These are phyloP conservation scores for Magallana gigas DNA, from an alignment of 1,140 invertebrate genomes.

Conservation along the genomic window DNA sequence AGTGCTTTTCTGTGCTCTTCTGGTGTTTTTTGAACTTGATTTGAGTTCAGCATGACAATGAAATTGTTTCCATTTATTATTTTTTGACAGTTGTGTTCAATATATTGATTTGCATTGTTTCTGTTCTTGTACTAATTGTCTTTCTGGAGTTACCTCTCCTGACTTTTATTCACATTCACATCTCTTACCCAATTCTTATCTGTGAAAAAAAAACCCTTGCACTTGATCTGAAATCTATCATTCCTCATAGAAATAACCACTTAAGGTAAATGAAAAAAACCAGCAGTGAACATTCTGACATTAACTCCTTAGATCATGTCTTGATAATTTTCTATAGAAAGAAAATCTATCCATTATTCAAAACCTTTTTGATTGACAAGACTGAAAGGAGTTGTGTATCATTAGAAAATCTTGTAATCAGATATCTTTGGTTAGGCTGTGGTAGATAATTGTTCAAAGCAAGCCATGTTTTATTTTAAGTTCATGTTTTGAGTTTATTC, in stretches of 20 bases:
- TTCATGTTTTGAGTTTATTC: conserved; percentile 17
- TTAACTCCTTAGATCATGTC: conserved; percentile 1
- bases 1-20: background rate
- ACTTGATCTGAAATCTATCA: background rate
- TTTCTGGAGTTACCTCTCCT: conserved; percentile 3
- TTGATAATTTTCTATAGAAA: conserved; percentile 7
- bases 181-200: background rate
- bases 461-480: background rate
- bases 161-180: background rate
- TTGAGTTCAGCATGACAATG: background rate
- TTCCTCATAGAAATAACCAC: background rate
- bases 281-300: background rate
- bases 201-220: background rate
- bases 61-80: background rate
- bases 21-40: background rate
- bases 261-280: background rate
- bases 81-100: background rate
- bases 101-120: conserved; percentile 37
- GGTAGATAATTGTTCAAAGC: background rate
- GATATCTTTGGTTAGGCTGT: background rate
- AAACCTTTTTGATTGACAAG: conserved; percentile 17
- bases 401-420: conserved; percentile 25
- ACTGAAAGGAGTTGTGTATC: conserved; percentile 6
- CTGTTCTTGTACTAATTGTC: conserved; percentile 20
- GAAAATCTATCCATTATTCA: background rate